Evolutionary conservation across 2,888 invertebrate genomes (phyloP).

Genomic region (Aelia acuminata): DNA sequence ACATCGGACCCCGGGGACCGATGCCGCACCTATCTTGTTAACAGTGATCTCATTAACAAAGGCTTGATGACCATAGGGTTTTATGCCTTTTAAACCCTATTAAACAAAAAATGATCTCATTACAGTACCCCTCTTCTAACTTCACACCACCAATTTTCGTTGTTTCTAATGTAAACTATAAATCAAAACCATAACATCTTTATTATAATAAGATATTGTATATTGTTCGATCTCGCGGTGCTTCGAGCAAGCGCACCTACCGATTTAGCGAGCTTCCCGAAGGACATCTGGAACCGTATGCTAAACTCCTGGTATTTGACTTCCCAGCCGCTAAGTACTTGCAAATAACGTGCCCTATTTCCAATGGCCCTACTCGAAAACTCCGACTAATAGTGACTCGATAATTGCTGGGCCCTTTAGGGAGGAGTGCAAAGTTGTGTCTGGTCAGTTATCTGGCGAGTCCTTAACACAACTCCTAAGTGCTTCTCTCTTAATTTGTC

Average conservation of each 20-base stretch:
- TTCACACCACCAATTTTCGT: too few relatives aligned
- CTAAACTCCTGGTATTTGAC: not conserved
- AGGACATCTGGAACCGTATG: not conserved
- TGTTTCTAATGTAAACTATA: too few relatives aligned
- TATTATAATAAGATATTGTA: not conserved
- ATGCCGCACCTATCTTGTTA: too few relatives aligned
- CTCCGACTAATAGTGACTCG: slow-evolving; percentile 20
- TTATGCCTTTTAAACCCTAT: too few relatives aligned
- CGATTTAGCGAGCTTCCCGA: too few relatives aligned
- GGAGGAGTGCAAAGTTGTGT: slow-evolving; percentile 22
- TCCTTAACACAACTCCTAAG: slow-evolving; percentile 30
- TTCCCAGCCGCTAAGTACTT: not conserved
- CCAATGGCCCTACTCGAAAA: slow-evolving; percentile 7
- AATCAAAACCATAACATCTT: too few relatives aligned
- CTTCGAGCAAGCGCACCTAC: not conserved
- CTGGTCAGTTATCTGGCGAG: slow-evolving; percentile 32
- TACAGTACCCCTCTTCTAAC: too few relatives aligned
- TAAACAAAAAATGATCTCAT: too few relatives aligned
- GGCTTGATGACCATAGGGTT: too few relatives aligned
- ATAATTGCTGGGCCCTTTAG: not conserved
- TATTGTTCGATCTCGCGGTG: not conserved
- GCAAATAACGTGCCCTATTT: not conserved
- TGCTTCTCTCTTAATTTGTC: slow-evolving; percentile 2
- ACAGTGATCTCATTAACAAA: too few relatives aligned
- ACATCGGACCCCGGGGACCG: too few relatives aligned